Conservation (phyloP, 1,140 invertebrate genomes). For the Asobara japonica region DNA sequence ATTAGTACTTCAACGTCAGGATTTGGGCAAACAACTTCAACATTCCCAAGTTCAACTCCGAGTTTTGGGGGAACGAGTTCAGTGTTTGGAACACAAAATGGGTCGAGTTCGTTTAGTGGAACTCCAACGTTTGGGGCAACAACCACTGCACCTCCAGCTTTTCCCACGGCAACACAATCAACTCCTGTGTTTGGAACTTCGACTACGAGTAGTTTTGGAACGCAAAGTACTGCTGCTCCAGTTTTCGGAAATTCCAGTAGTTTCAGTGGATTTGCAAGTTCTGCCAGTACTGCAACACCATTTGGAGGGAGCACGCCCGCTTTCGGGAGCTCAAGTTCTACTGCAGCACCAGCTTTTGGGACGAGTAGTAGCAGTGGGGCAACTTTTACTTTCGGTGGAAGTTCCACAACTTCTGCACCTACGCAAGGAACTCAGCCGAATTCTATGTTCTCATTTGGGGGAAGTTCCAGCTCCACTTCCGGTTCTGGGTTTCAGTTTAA, state of each 20-base stretch:
- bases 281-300: slow-evolving; percentile 12
- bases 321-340: slow-evolving; percentile 34
- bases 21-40: slow-evolving; percentile 32
- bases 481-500: slow-evolving; percentile 16
- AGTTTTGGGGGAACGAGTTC: not conserved
- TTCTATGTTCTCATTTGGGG: slow-evolving; percentile 41
- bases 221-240: slow-evolving; percentile 30
- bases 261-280: slow-evolving; percentile 23
- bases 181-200: slow-evolving; percentile 29
- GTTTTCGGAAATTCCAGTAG: slow-evolving; percentile 33
- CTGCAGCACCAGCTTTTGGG: not conserved
- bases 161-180: not conserved
- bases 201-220: slow-evolving; percentile 21
- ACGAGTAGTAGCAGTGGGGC: not conserved
- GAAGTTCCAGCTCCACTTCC: not conserved
- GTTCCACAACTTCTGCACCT: slow-evolving; percentile 25
- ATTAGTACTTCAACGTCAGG: slow-evolving; percentile 26
- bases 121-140: slow-evolving; percentile 30
- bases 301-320: slow-evolving; percentile 36
- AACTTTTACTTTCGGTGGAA: slow-evolving; percentile 46
- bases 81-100: not conserved
- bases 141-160: slow-evolving; percentile 19
- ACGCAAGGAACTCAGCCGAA: slow-evolving; percentile 18
- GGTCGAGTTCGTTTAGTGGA: not conserved
- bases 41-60: not conserved